These are phyloP conservation scores for Sigmodon hispidus DNA, from an alignment of 2,113 vertebrate genomes.

Conservation along the genomic window DNA sequence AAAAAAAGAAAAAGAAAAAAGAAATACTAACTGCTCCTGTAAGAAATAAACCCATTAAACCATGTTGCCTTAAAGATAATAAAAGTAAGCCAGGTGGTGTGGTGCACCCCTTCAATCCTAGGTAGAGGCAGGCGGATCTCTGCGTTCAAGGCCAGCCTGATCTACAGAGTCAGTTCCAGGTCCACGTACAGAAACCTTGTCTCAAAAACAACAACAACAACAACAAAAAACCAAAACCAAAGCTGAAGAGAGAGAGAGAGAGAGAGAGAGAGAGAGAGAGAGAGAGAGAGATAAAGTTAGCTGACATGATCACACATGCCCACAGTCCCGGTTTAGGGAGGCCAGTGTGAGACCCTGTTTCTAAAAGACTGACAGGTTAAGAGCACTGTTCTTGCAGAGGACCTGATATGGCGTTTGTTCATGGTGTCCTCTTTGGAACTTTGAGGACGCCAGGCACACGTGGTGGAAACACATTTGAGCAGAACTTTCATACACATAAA, in stretches of 20 bases:
- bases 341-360: neutral
- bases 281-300: neutral
- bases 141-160: neutral
- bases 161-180: neutral
- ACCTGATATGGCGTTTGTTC: neutral
- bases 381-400: neutral
- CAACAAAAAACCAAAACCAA: neutral
- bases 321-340: neutral
- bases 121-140: neutral
- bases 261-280: neutral
- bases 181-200: neutral
- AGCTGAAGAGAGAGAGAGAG: neutral
- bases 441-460: too few species aligned
- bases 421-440: too few species aligned
- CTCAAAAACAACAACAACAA: too few species aligned
- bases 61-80: constrained; percentile 3
- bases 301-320: neutral
- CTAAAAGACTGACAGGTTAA: neutral
- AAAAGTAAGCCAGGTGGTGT: neutral
- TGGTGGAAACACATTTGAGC: too few species aligned
- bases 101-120: too few species aligned
- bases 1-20: too few species aligned
- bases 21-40: neutral
- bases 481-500: neutral
- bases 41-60: neutral